Evolutionary conservation across 2,797 vertebrate species (phyloP), one percentile per base, ranked within the genome.

Genomic region (Triplophysa bombifrons): DNA sequence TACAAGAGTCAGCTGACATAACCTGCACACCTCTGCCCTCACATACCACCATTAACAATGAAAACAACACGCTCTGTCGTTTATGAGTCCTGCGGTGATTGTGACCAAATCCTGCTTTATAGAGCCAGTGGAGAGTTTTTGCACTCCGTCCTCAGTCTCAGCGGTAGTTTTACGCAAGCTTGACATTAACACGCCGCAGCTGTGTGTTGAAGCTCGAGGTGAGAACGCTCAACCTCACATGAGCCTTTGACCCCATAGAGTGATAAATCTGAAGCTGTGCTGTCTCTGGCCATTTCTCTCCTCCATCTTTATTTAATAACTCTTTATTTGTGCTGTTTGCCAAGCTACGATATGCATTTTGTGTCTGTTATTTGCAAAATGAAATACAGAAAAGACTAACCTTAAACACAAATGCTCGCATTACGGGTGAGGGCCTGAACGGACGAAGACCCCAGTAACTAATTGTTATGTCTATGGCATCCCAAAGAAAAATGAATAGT

Each of bases 181-280:
- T 79, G 78, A 79, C 63, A 82, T 86, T 83, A 83, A 85, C 80
- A 69, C 46, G 50, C 65, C 30, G 34, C 79, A 84, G 80, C 83
- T 86, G 83, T 56, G 73, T 56, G 25, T 48, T n/a, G 16, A 53
- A 53, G 50, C 51, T 55, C 19, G 51, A 55, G 53, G 53, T 27
- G 76, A 76, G 69, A 75, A 55, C 56, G 12, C 56, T 25, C 20
- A 12, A 51, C 17, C 53, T 77, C 44, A 51, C n/a, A 22, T 17
- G 20, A 50, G 46, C 16, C 7, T 22, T 44, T 25, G 12, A 48
- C 65, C 55, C 65, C 17, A 63, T 5, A 38, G 27, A 61, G n/a
- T 9, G 5, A 60, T 78, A 38, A 61, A 70, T 56, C 46, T 30
- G 3, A 13, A 13, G 44, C 4, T 22, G 22, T 4, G 51, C 34